Evolutionary conservation across 2,888 invertebrate genomes (phyloP), one percentile per base, ranked within the genome.

Genomic region (Pollenia angustigena): DNA sequence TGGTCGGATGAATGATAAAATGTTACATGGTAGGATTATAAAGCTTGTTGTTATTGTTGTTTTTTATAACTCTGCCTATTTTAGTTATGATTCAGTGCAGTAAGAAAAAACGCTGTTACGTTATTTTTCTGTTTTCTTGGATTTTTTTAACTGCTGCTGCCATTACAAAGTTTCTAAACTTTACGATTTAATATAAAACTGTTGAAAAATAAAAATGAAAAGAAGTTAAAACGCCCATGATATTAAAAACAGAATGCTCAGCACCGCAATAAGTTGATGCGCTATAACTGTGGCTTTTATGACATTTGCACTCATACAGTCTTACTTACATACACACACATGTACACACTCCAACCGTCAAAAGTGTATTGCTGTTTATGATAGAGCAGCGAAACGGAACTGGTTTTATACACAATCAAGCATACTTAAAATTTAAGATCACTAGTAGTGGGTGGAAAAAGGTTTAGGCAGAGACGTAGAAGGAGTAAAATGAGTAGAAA

Each of bases 81-180:
- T 79, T 79, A 85, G 81, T 85, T 81, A 68, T 79, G 56, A 68
- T 75, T 69, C 52, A 71, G 64, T 32, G 4, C 16, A 69, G 58
- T 18, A 64, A 71, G 18, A 42, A 68, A 52, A 81, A 87, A 86
- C 78, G 78, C 78, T 87, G 76, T 62, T 83, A 78, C 4, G 81
- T 88, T 23, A 32, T 46, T 58, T 52, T 46, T 54, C 48, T 32
- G 18, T 56, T 81, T 66, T 48, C 18, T 64, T 68, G 68, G 23
- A 68, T 72, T 82, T 81, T 81, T 80, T 84, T 87, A 82, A 79
- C 74, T 68, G 79, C 88, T 86, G 85, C 87, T 89, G 89, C 85
- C 90, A 91, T 90, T 91, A 91, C 91, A 92, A 91, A 90, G 91
- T 92, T 92, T 92, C 93, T 92, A 92, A 92, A 90, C 92, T 91